Evolutionary conservation across 2,113 vertebrate species (phyloP), one percentile per base, ranked within the genome.

Genomic region (Martes martes): DNA sequence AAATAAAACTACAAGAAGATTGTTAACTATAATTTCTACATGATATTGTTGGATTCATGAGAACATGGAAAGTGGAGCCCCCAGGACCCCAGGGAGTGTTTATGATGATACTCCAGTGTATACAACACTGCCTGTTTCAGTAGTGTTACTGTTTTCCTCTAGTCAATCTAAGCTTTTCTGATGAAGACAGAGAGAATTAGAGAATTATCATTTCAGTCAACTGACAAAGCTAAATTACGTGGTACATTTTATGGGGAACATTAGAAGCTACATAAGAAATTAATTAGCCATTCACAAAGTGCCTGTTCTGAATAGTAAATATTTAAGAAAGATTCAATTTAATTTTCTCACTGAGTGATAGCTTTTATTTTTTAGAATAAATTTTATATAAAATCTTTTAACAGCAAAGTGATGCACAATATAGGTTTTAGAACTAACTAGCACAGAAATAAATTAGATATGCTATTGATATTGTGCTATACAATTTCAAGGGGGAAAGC

Each of bases 311-410:
- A 97, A 97, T 97, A 97, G 86, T 97, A 96, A 98, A 97, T 98
- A 98, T 98, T 98, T 98, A 95, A 98, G 95, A 93, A 85, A 71
- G n/a, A 96, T 89, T 97, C 21, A 57, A 91, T 98, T 98, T 97
- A 97, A 80, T 95, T 96, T 98, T 91, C 84, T 96, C 93, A 96
- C 42, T 94, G 55, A 95, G 79, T 94, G 11, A 31, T 95, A 94
- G 59, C 89, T 97, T 97, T 97, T 98, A 92, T 52, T 52, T 16
- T 52, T 16, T 5, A 16, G 4, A 52, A 16, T 52, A 52, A 52
- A 52, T 16, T 16, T 16, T 52, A 52, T 52, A 15, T 52, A 52
- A 92, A 97, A 61, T 63, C 11, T 97, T 97, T 98, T 78, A 73
- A 61, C 67, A 98, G 13, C 79, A 74, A 80, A 97, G 63, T 93